Percentiles rank a stretch among this genome's conserved stretches.
These are phyloP conservation scores for Brachyhypopomus occidentalis DNA, from an alignment of 2,113 vertebrate species.

Conservation along the genomic window DNA sequence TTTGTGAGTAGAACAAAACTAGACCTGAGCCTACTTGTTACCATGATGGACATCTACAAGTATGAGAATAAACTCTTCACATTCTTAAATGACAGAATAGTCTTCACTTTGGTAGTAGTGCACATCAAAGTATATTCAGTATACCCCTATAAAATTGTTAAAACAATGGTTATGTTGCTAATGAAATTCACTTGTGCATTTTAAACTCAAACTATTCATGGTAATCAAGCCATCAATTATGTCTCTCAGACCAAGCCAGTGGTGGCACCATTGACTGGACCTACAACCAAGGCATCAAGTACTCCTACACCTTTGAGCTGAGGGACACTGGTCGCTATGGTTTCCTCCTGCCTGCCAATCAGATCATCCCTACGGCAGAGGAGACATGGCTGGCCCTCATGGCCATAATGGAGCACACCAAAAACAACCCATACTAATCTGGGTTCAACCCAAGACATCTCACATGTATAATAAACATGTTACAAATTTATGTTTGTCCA, in stretches of 20 bases:
- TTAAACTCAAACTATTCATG: neutral
- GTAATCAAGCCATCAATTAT: neutral
- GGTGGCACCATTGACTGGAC: slow-evolving; percentile 86
- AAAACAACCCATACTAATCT: slow-evolving; percentile 48
- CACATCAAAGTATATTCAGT: neutral
- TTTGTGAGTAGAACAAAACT: slow-evolving; percentile 81
- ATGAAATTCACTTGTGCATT: too few species aligned
- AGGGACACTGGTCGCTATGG: slow-evolving; percentile 84
- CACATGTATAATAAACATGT: too few species aligned
- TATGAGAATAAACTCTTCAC: neutral
- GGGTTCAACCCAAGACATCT: neutral
- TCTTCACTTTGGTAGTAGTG: neutral
- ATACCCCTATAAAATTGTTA: neutral
- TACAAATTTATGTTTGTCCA: too few species aligned
- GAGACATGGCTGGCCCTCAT: slow-evolving; percentile 85
- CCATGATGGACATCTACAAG: too few species aligned
- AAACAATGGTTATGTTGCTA: too few species aligned
- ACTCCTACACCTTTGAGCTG: slow-evolving; percentile 85
- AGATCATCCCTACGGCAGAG: slow-evolving; percentile 86
- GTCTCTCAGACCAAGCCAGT: slow-evolving; percentile 76
- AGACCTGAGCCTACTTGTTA: neutral
- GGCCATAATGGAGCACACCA: slow-evolving; percentile 75
- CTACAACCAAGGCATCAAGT: slow-evolving; percentile 81
- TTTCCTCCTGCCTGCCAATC: slow-evolving; percentile 82
- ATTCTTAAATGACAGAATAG: neutral